Percentiles rank a stretch among this genome's conserved stretches.
Evolutionary conservation across 2,888 invertebrate species (phyloP).

Genomic region (Rhagonycha lutea): DNA sequence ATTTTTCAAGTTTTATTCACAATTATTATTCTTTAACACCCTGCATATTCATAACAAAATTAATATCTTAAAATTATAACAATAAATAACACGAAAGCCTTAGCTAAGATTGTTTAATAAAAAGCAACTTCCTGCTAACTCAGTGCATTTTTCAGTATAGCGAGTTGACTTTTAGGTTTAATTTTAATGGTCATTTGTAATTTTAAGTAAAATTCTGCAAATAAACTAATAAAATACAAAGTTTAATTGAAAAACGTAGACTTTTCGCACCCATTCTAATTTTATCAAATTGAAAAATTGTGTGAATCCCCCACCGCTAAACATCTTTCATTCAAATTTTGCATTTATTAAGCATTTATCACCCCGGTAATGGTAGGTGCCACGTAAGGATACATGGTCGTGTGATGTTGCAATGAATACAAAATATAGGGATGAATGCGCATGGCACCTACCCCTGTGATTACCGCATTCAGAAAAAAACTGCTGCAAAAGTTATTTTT

Average conservation of each 20-base stretch:
- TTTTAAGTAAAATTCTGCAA: not conserved
- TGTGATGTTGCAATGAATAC: not conserved
- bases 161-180: not conserved
- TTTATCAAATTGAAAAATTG: not conserved
- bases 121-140: not conserved
- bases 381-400: not conserved
- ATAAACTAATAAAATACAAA: not conserved
- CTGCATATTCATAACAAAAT: not conserved
- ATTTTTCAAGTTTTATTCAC: not conserved
- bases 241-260: not conserved
- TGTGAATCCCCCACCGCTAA: too few species aligned
- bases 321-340: not conserved
- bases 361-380: not conserved
- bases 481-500: constrained; percentile 4
- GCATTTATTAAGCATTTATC: not conserved
- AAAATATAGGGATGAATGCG: not conserved
- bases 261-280: not conserved
- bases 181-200: not conserved
- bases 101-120: not conserved
- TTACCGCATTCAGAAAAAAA: not conserved
- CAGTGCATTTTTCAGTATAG: not conserved
- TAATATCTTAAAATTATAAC: constrained; percentile 1
- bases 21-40: not conserved
- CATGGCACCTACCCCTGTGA: not conserved
- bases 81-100: constrained; percentile 1